phyloP scores from a whole-genome alignment of 1,140 invertebrate species.

The Pachyrhynchus sulphureomaculatus region DNA sequence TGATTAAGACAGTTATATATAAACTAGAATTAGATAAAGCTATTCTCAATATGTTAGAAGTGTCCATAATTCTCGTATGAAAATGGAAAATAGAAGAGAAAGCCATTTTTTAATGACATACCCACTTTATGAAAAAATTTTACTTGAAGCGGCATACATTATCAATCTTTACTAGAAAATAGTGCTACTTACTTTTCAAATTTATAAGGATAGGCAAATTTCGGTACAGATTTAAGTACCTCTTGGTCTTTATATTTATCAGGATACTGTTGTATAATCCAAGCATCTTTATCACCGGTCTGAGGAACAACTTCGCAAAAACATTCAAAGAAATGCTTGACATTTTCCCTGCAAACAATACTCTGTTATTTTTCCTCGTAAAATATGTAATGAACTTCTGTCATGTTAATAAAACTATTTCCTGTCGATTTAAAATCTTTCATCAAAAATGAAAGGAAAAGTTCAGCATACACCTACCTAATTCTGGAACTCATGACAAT shows the following conservation, averaged over 20 bases:
- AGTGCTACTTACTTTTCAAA: constrained; percentile 77
- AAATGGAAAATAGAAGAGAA: too few species aligned
- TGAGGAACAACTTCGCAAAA: constrained; percentile 79
- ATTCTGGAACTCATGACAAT: constrained; percentile 16
- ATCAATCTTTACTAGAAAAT: too few species aligned
- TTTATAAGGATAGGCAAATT: constrained; percentile 84
- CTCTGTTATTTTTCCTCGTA: neutral
- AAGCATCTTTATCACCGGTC: constrained; percentile 61
- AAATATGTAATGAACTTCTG: neutral
- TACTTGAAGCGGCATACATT: constrained; percentile 2
- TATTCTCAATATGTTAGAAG: too few species aligned
- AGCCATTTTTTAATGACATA: too few species aligned
- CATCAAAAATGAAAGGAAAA: neutral
- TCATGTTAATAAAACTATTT: neutral
- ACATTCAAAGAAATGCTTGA: constrained; percentile 78
- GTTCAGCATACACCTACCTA: constrained; percentile 5
- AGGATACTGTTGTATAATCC: constrained; percentile 77
- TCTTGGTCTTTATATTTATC: constrained; percentile 72
- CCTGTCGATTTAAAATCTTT: neutral
- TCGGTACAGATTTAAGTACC: constrained; percentile 75
- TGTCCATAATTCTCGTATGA: too few species aligned
- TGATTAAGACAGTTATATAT: too few species aligned
- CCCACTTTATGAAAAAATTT: too few species aligned
- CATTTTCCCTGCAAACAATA: constrained; percentile 65
- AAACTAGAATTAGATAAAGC: too few species aligned